phyloP scores from a whole-genome alignment of 2,797 vertebrate genomes.

The Mionectes olivaceus region DNA sequence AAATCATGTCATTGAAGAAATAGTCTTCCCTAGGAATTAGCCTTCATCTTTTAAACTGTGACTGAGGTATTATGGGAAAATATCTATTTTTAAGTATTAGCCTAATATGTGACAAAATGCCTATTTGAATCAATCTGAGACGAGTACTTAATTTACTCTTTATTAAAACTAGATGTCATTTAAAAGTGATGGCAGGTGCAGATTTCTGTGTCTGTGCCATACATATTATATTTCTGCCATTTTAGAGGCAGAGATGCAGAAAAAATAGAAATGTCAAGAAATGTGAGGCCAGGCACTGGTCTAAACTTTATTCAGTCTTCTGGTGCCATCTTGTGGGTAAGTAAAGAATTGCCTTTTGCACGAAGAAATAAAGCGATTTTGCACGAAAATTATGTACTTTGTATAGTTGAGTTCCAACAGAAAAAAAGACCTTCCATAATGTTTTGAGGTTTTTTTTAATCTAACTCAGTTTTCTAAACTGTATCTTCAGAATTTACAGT shows the following conservation, averaged over 20 bases:
- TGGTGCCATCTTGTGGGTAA: constrained; percentile 35
- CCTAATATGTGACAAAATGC: not conserved
- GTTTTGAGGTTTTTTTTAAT: not conserved
- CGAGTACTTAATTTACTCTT: not conserved
- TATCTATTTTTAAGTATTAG: not conserved
- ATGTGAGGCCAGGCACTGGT: rapidly evolving
- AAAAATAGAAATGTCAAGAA: not conserved
- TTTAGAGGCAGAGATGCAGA: not conserved
- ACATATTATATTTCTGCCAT: not conserved
- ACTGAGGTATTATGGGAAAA: not conserved
- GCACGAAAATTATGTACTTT: rapidly evolving
- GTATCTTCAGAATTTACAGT: not conserved
- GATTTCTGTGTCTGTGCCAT: not conserved
- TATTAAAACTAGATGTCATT: not conserved
- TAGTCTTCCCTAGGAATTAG: not conserved
- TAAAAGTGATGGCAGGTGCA: not conserved
- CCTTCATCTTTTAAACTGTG: not conserved
- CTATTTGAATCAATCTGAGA: not conserved
- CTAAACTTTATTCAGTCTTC: not conserved
- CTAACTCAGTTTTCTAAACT: not conserved
- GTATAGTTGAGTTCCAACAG: not conserved
- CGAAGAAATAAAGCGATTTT: not conserved
- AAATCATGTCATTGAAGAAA: not conserved
- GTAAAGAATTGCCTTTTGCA: not conserved
- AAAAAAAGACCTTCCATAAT: not conserved